Evolutionary conservation across 2,113 vertebrate species (phyloP).

Genomic region (Orthochromis indermauri): DNA sequence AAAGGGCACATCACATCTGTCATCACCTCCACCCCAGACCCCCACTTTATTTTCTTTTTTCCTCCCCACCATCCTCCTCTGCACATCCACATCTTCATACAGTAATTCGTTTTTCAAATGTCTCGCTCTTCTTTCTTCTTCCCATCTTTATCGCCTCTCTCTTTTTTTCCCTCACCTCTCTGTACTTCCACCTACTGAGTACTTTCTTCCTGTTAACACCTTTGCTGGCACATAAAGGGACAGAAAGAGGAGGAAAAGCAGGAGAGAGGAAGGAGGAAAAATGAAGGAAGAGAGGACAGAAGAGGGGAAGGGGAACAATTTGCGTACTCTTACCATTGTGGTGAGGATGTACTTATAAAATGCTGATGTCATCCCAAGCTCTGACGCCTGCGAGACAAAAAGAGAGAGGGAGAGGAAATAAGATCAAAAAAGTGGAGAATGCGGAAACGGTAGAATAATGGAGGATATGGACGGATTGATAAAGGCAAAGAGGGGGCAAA

Average conservation of each 20-base stretch:
- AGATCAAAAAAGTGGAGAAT: neutral
- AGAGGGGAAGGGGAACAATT: neutral
- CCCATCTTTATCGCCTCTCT: neutral
- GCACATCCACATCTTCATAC: conserved; percentile 20
- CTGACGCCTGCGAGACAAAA: conserved; percentile 74
- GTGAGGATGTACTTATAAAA: conserved; percentile 96
- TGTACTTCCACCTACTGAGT: conserved; percentile 8
- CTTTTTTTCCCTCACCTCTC: conserved; percentile 5
- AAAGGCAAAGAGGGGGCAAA: neutral
- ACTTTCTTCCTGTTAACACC: conserved; percentile 9
- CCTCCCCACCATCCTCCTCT: neutral
- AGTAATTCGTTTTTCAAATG: neutral
- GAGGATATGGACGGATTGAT: neutral
- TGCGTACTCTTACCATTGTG: conserved; percentile 80
- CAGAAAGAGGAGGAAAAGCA: neutral
- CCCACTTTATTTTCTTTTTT: neutral
- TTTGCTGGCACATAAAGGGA: neutral
- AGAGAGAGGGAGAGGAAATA: neutral
- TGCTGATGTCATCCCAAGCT: conserved; percentile 89
- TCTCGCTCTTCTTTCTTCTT: neutral
- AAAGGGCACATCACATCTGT: conserved; percentile 16
- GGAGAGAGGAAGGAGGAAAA: neutral
- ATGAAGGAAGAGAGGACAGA: neutral
- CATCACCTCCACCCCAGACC: conserved; percentile 42
- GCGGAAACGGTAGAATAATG: neutral